Percentiles rank a stretch among this genome's conserved stretches.
Evolutionary conservation across 1,140 invertebrate species (phyloP).

Genomic region (Mercenaria mercenaria): DNA sequence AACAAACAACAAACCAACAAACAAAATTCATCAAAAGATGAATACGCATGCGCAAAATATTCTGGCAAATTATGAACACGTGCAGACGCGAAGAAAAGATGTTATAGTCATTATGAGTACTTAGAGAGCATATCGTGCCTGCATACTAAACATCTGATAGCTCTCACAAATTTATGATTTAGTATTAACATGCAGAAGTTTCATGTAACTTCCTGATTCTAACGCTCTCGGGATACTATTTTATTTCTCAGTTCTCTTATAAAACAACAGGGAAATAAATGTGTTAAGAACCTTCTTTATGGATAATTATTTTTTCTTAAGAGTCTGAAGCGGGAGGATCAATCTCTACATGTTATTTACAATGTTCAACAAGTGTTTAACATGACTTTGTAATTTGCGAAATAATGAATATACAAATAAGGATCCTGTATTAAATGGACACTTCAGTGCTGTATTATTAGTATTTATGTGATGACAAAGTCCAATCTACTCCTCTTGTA

Average conservation of each 20-base stretch:
- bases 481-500: not conserved
- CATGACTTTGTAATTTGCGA: constrained; percentile 2
- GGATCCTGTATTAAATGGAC: not conserved
- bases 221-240: not conserved
- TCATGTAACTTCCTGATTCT: not conserved
- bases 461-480: not conserved
- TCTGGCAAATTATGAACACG: constrained; percentile 30
- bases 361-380: not conserved
- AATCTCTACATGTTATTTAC: not conserved
- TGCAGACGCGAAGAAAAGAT: constrained; percentile 18
- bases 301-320: not conserved
- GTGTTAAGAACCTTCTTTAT: not conserved
- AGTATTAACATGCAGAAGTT: not conserved
- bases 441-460: not conserved
- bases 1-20: constrained; percentile 24
- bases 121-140: not conserved
- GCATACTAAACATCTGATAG: not conserved
- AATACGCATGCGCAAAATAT: constrained; percentile 10
- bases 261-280: not conserved
- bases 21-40: not conserved
- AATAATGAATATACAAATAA: no score
- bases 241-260: not conserved
- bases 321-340: not conserved
- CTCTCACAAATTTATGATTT: not conserved
- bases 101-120: constrained; percentile 11